Evolutionary conservation across 2,113 vertebrate genomes (phyloP).

Genomic region (Sterna hirundo): DNA sequence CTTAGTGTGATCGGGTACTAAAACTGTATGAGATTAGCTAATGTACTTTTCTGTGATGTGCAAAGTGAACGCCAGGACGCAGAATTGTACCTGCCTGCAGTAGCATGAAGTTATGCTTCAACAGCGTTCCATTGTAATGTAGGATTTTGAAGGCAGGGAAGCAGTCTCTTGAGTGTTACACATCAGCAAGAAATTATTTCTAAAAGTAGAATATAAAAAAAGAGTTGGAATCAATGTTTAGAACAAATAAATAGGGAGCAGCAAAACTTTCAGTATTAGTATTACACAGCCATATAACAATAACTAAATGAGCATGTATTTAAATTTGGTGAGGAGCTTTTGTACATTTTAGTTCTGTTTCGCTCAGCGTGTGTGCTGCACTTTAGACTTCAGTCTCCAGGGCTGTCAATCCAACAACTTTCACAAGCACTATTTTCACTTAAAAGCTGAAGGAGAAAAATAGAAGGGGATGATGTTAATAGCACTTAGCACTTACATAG

Average conservation of each 20-base stretch:
- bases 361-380: slow-evolving; percentile 58
- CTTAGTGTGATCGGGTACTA: background rate
- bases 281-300: background rate
- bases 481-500: background rate
- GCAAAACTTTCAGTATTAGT: background rate
- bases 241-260: slow-evolving; percentile 22
- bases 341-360: slow-evolving; percentile 45
- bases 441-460: slow-evolving; percentile 45
- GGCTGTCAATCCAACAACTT: slow-evolving; percentile 63
- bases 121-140: background rate
- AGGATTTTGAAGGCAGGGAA: slow-evolving; percentile 3
- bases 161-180: slow-evolving; percentile 1
- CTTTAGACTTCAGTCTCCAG: slow-evolving; percentile 59
- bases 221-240: background rate
- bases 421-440: slow-evolving; percentile 9
- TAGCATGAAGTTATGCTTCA: slow-evolving; percentile 28
- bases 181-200: slow-evolving; percentile 17
- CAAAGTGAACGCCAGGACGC: background rate
- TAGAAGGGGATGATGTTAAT: slow-evolving; percentile 44
- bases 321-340: slow-evolving; percentile 56
- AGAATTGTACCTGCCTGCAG: slow-evolving; percentile 17
- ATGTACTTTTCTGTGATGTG: slow-evolving; percentile 21
- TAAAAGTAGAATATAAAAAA: slow-evolving; percentile 6
- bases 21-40: slow-evolving; percentile 14
- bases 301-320: slow-evolving; percentile 55